Evolutionary conservation across 2,888 invertebrate species (phyloP), one percentile per base, ranked within the genome.

Genomic region (Oasisia sp.): DNA sequence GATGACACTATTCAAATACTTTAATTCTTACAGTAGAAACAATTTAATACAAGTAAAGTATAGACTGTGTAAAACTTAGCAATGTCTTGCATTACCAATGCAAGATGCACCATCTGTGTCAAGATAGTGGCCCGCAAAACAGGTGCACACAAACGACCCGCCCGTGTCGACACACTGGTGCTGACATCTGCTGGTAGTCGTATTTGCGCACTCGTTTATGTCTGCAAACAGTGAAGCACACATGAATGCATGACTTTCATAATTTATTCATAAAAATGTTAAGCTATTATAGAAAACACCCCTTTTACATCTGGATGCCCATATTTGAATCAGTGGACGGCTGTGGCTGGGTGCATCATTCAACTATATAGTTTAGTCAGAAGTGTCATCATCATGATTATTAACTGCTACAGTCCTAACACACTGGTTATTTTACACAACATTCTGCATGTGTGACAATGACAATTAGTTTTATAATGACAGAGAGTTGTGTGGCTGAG

Each of bases 151-250:
- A 32, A 90, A 90, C 27, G 91, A 90, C 27, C 91, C 32, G 38
- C 32, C 91, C 0, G 32, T 90, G 8, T 90, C 91, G 19, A 44
- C 44, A 90, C 91, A 90, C 91, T 44, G 45, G 45, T 90, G 91
- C 45, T 90, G 38, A 90, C 91, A 90, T 44, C 27, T 90, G 27
- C 27, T 38, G 45, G 45, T 74, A n/a, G 27, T 74, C 7, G 3
- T 90, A 19, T 90, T 90, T 90, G 45, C 91, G 32, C 91, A 90
- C n/a, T 90, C 91, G 45, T 90, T 45, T 90, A 90, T 90, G 45
- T 8, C 45, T 90, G 45, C 38, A 45, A 38, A 90, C 27, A 90
- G 19, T 19, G 19, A 27, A 44, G 27, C 91, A 74, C 19, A 74
- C 27, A 27, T 56, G 7, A 74, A 74, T 56, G 7, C 27, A 74